Evolutionary conservation across 1,140 invertebrate species (phyloP).

Genomic region (Pachypsylla venusta): DNA sequence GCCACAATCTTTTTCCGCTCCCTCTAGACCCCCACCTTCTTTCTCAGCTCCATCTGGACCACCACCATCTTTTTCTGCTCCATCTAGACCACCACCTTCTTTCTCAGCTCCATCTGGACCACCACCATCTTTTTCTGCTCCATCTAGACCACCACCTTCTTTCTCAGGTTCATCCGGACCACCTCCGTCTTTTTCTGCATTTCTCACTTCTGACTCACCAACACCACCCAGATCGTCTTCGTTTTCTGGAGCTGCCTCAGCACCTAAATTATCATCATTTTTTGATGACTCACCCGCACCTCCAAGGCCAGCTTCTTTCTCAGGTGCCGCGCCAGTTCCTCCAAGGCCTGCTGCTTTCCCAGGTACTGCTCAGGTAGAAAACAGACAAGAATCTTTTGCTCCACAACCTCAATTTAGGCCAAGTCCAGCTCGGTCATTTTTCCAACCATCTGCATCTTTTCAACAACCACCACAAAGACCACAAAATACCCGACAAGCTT

Average conservation of each 20-base stretch:
- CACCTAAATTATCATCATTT: conserved; percentile 16
- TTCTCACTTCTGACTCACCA: conserved; percentile 11
- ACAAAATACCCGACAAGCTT: conserved; percentile 13
- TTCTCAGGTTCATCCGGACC: neutral
- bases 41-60: conserved; percentile 18
- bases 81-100: conserved; percentile 2
- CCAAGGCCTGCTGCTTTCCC: conserved; percentile 15
- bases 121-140: conserved; percentile 1
- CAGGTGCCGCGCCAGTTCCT: conserved; percentile 7
- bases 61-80: conserved; percentile 18
- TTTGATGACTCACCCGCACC: conserved; percentile 16
- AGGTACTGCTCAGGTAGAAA: neutral
- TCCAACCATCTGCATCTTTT: neutral
- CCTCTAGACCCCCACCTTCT: conserved; percentile 25
- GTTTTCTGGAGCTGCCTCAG: conserved; percentile 19
- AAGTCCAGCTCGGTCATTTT: conserved; percentile 19
- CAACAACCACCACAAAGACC: neutral
- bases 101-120: neutral
- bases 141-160: conserved; percentile 22
- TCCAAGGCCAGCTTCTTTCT: conserved; percentile 2
- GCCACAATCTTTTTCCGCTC: conserved; percentile 23
- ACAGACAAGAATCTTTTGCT: neutral
- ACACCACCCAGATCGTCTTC: conserved; percentile 20
- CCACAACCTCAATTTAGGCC: conserved; percentile 13
- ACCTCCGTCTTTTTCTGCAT: conserved; percentile 1